phyloP scores from a whole-genome alignment of 2,888 invertebrate genomes.

The Octodonta nipae region DNA sequence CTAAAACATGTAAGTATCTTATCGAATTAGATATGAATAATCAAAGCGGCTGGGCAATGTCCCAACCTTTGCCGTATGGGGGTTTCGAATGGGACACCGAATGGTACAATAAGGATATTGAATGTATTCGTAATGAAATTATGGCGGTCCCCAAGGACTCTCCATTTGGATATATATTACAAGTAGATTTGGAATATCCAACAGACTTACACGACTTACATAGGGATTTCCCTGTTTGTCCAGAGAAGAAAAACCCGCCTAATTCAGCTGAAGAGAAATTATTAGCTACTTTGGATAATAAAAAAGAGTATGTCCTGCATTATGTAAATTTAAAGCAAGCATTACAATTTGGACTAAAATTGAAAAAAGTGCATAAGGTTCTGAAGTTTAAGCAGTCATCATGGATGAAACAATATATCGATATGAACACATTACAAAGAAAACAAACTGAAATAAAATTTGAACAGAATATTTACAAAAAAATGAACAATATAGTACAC shows the following conservation, averaged over 20 bases:
- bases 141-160: conserved; percentile 2
- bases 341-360: conserved; percentile 4
- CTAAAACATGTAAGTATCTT: conserved; percentile 2
- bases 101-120: no score
- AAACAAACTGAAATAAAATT: conserved; percentile 23
- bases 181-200: conserved; percentile 6
- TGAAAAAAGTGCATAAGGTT: conserved; percentile 5
- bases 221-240: conserved; percentile 7
- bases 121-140: neutral
- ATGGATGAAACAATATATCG: conserved; percentile 6
- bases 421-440: conserved; percentile 8
- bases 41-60: conserved; percentile 2
- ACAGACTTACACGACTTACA: conserved; percentile 5
- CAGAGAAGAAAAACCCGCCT: conserved; percentile 4
- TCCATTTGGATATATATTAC: conserved; percentile 7
- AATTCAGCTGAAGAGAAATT: conserved; percentile 5
- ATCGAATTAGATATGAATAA: conserved; percentile 3
- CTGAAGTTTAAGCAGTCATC: conserved; percentile 21
- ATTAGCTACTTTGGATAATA: conserved; percentile 6
- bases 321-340: conserved; percentile 8
- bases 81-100: conserved; percentile 2
- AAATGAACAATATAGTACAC: conserved; percentile 30
- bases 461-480: conserved; percentile 31
- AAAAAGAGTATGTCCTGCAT: conserved; percentile 6
- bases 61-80: neutral